A percentile compares a stretch with the other conserved stretches of the same genome.
phyloP scores from a whole-genome alignment of 1,140 invertebrate species.

The Drosophila ambigua region DNA sequence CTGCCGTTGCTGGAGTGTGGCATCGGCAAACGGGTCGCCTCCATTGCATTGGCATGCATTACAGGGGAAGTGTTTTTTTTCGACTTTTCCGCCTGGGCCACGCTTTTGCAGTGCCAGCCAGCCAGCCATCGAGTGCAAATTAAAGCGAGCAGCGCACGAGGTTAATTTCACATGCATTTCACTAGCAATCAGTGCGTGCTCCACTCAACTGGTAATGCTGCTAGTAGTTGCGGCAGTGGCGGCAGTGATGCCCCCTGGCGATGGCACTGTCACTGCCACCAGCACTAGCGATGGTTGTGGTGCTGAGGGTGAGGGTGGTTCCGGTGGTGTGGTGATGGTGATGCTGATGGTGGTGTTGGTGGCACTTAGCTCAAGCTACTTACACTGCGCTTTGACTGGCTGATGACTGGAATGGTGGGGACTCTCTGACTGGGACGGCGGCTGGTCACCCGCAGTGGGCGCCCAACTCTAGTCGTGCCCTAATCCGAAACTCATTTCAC shows the following conservation, averaged over 20 bases:
- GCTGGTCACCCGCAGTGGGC: constrained; percentile 19
- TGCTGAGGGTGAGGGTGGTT: neutral
- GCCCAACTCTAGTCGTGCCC: constrained; percentile 40
- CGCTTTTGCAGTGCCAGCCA: too few relatives aligned
- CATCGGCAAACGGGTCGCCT: constrained; percentile 3
- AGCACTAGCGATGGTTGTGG: neutral
- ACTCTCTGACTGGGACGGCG: too few relatives aligned
- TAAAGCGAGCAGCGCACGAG: constrained; percentile 75
- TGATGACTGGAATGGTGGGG: constrained; percentile 23
- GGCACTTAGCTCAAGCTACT: constrained; percentile 77
- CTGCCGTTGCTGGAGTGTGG: constrained; percentile 22
- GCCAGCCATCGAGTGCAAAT: constrained; percentile 72
- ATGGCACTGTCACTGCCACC: neutral
- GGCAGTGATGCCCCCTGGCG: constrained; percentile 4
- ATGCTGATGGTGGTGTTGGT: constrained; percentile 36
- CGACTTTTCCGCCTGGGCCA: constrained; percentile 39
- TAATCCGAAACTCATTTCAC: constrained; percentile 81
- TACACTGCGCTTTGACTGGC: constrained; percentile 63
- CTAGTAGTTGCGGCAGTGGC: neutral
- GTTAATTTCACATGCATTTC: constrained; percentile 82
- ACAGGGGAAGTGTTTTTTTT: constrained; percentile 35
- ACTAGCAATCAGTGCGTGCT: constrained; percentile 77
- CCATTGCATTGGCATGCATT: constrained; percentile 54
- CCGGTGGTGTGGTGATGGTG: constrained; percentile 12
- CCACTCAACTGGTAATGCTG: constrained; percentile 43